These are phyloP conservation scores for Epsilonema sp. DNA, from an alignment of 2,888 invertebrate genomes.

Conservation along the genomic window DNA sequence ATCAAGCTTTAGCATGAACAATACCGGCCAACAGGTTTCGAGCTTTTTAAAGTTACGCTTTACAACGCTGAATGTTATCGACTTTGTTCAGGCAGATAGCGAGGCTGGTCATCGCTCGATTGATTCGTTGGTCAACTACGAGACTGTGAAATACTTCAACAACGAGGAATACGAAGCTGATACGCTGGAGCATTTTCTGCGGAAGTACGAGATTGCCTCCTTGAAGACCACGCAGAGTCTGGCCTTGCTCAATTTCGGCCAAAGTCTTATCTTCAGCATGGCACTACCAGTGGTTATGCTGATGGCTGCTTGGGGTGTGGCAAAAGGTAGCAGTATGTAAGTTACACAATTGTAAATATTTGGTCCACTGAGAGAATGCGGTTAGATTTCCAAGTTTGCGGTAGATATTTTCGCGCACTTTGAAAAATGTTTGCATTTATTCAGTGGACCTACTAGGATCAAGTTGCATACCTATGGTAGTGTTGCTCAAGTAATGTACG, in stretches of 20 bases:
- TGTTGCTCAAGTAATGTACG: too few species aligned
- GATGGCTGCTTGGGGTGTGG: slow-evolving; percentile 48
- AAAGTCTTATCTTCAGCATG: slow-evolving; percentile 74
- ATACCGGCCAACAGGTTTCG: too few species aligned
- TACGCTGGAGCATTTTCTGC: slow-evolving; percentile 61
- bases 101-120: slow-evolving; percentile 93
- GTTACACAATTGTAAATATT: too few species aligned
- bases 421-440: too few species aligned
- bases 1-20: too few species aligned
- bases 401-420: too few species aligned
- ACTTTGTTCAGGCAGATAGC: slow-evolving; percentile 87
- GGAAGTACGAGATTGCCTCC: slow-evolving; percentile 72
- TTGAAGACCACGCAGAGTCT: slow-evolving; percentile 43
- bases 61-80: too few species aligned
- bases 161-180: slow-evolving; percentile 83
- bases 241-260: slow-evolving; percentile 68
- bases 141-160: slow-evolving; percentile 98
- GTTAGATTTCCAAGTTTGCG: too few species aligned
- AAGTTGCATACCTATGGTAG: too few species aligned
- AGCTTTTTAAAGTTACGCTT: too few species aligned
- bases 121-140: slow-evolving; percentile 94
- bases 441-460: too few species aligned
- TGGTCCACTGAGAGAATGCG: too few species aligned
- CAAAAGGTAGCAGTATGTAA: not conserved
- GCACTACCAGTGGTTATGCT: slow-evolving; percentile 83